These are phyloP conservation scores for Limnephilus rhombicus DNA, from an alignment of 2,888 invertebrate species.

Conservation along the genomic window DNA sequence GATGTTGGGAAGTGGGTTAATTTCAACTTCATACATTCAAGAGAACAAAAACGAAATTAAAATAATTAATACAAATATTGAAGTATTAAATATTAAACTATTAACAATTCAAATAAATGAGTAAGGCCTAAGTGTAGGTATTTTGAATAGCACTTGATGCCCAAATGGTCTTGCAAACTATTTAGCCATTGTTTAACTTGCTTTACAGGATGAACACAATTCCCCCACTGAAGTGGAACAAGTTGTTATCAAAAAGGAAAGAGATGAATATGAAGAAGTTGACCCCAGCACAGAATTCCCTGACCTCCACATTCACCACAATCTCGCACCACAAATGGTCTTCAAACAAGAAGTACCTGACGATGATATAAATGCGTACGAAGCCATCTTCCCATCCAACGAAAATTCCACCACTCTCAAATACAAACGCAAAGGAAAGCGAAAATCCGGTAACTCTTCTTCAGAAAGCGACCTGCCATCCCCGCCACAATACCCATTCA, in stretches of 20 bases:
- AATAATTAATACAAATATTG: background rate
- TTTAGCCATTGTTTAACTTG: background rate
- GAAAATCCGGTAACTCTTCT: background rate
- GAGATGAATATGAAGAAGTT: background rate
- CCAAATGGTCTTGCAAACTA: background rate
- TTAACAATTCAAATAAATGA: background rate
- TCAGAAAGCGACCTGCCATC: slow-evolving; percentile 7
- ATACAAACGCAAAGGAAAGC: slow-evolving; percentile 7
- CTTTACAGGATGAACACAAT: background rate
- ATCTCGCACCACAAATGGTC: background rate
- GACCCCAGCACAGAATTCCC: background rate
- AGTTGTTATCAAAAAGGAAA: slow-evolving; percentile 6
- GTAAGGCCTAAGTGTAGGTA: background rate
- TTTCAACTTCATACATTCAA: too few species aligned
- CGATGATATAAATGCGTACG: slow-evolving; percentile 29
- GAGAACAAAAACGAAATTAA: too few species aligned
- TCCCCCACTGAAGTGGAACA: background rate
- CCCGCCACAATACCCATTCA: background rate
- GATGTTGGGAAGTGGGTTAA: too few species aligned
- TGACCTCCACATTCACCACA: background rate
- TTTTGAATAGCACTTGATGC: background rate
- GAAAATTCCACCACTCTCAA: background rate
- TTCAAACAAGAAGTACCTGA: slow-evolving; percentile 33
- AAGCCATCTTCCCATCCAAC: background rate
- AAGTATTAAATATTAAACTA: too few species aligned